Conservation (phyloP, 2,113 vertebrate species). For the Bos javanicus region DNA sequence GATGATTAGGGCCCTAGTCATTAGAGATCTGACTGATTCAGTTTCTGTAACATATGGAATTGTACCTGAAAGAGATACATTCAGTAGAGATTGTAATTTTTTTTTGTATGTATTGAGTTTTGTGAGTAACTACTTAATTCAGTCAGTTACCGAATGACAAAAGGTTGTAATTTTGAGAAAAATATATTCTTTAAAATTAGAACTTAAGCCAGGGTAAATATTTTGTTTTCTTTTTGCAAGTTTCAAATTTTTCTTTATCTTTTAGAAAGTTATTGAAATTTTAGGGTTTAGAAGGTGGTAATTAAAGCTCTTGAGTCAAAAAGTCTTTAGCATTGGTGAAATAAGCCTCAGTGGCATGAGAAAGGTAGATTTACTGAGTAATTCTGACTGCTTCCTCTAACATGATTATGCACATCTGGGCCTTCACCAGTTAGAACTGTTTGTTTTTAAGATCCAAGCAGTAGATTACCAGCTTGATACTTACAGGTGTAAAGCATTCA, state of each 20-base stretch:
- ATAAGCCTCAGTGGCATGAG: background rate
- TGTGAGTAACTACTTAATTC: conserved; percentile 44
- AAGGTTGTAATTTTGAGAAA: conserved; percentile 42
- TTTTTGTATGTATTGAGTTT: conserved; percentile 27
- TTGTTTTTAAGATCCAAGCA: conserved; percentile 24
- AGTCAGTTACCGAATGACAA: conserved; percentile 31
- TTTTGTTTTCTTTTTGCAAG: conserved; percentile 27
- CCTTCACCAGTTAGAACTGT: background rate
- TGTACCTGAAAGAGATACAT: background rate
- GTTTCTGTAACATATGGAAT: background rate
- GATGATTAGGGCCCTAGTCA: background rate
- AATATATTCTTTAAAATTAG: conserved; percentile 26
- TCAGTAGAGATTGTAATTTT: background rate
- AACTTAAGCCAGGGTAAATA: conserved; percentile 1
- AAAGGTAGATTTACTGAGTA: conserved; percentile 6
- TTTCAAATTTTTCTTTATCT: conserved; percentile 43
- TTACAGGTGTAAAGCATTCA: background rate
- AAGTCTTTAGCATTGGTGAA: background rate
- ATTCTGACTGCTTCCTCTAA: background rate
- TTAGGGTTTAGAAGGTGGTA: conserved; percentile 11
- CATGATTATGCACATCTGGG: background rate
- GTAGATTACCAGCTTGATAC: background rate
- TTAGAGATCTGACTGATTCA: background rate
- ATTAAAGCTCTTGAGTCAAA: conserved; percentile 32
- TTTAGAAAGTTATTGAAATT: conserved; percentile 14